These are phyloP conservation scores for Lacerta agilis DNA, from an alignment of 2,797 vertebrate species.

Conservation along the genomic window DNA sequence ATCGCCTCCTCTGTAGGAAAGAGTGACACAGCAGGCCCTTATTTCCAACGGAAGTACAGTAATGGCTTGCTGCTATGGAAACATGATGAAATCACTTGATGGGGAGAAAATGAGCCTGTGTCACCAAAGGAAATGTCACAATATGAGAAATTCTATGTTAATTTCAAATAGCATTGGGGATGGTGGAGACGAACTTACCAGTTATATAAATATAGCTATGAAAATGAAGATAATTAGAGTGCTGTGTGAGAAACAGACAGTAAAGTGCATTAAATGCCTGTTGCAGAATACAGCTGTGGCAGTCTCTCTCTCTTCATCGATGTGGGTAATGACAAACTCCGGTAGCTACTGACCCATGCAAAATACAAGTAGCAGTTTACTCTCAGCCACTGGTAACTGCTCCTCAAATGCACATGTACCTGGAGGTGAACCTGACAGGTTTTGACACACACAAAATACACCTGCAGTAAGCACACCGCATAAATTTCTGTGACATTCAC, in stretches of 20 bases:
- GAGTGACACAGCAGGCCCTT: neutral
- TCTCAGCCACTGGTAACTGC: constrained; percentile 43
- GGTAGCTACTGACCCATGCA: constrained; percentile 51
- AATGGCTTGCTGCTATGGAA: constrained; percentile 52
- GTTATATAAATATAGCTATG: constrained; percentile 34
- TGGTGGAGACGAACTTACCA: constrained; percentile 1
- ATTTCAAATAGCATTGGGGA: constrained; percentile 31
- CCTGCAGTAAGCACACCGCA: constrained; percentile 37
- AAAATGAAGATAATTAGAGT: constrained; percentile 37
- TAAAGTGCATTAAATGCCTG: constrained; percentile 24
- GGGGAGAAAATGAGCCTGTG: constrained; percentile 33
- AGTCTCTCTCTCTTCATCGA: constrained; percentile 39
- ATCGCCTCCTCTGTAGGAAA: neutral
- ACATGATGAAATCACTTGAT: constrained; percentile 32
- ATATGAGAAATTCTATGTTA: constrained; percentile 10
- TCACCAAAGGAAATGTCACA: constrained; percentile 50
- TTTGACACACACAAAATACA: constrained; percentile 64
- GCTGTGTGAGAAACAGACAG: constrained; percentile 21
- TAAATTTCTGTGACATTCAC: constrained; percentile 71
- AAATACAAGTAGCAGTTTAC: constrained; percentile 55
- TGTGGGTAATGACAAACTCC: constrained; percentile 8
- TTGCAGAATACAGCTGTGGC: constrained; percentile 11
- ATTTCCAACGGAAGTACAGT: constrained; percentile 13
- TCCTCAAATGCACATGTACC: constrained; percentile 61
- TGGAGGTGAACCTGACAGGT: constrained; percentile 70